Evolutionary conservation across 1,140 invertebrate genomes (phyloP), one percentile per base, ranked within the genome.

Genomic region (Drosophila miranda): DNA sequence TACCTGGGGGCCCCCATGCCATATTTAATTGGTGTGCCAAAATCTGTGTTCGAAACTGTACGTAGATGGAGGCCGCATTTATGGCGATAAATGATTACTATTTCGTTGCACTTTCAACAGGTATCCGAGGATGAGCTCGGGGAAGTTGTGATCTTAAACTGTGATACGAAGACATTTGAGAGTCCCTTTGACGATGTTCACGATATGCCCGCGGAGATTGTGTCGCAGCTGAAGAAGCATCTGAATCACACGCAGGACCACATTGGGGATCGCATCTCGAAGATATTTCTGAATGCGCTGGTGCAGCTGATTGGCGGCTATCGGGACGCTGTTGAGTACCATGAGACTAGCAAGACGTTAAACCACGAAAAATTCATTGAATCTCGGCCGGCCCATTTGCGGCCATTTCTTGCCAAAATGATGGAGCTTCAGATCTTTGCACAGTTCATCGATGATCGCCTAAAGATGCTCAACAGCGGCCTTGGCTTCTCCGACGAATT

Each of bases 1-100:
- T 98, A 98, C 92, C 92, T 99, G 66, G 92, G 95, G 72, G 97
- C 97, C 7, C 97, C 97, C 0, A 98, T 98, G 97, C 98, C 98
- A 59, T 99, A 96, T 93, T 92, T 99, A 8, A 98, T 99, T 89
- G 98, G 98, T 51, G 96, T 99, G 42, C 97, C 97, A 69, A 92
- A 95, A 52, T 92, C 93, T 62, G 95, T 98, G 45, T 94, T 97
- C 90, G 93, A 96, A 93, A 81, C 81, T 54, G 90, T 90, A 79
- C 66, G 55, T 59, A 14, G 0, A 7, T 48, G 34, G 52, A 61
- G 26, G 19, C 19, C 19, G 19, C 19, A 19, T 19, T 19, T 19
- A 19, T 19, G 19, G 19, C 19, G 19, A 19, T 19, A 19, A 19
- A 19, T 44, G 21, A 60, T 34, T 34, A 34, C 9, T 9, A 11